Conservation (phyloP, 2,113 vertebrate genomes). For the Sinocyclocheilus grahami region DNA sequence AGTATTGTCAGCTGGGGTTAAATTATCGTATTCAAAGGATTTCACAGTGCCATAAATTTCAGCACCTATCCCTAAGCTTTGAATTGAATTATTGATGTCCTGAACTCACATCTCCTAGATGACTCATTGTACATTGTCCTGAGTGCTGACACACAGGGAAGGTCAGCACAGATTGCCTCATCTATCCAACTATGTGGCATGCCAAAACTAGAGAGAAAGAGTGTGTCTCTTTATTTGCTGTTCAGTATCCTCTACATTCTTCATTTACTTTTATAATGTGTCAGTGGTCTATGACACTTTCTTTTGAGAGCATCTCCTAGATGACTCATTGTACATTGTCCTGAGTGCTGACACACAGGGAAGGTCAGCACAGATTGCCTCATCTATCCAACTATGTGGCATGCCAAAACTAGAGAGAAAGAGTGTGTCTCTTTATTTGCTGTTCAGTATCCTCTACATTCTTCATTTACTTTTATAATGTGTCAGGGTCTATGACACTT, state of each 20-base stretch:
- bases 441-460: slow-evolving; percentile 7
- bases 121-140: slow-evolving; percentile 35
- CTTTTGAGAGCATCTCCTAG: no score
- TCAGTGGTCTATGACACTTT: slow-evolving; percentile 26
- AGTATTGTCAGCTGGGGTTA: background rate
- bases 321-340: slow-evolving; percentile 34
- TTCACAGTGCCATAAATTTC: slow-evolving; percentile 20
- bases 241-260: slow-evolving; percentile 10
- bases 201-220: slow-evolving; percentile 35
- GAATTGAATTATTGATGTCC: slow-evolving; percentile 18
- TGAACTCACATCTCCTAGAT: slow-evolving; percentile 40
- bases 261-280: slow-evolving; percentile 31
- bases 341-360: slow-evolving; percentile 8
- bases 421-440: slow-evolving; percentile 31
- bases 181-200: background rate
- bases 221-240: slow-evolving; percentile 27
- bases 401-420: slow-evolving; percentile 32
- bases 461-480: slow-evolving; percentile 29
- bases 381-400: background rate
- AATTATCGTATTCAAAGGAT: slow-evolving; percentile 33
- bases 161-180: slow-evolving; percentile 27
- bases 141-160: slow-evolving; percentile 4
- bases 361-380: slow-evolving; percentile 29
- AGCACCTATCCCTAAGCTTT: slow-evolving; percentile 12
- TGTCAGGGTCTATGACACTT: slow-evolving; percentile 27